Conservation (phyloP, 1,140 invertebrate genomes). For the Oscheius sp. region DNA sequence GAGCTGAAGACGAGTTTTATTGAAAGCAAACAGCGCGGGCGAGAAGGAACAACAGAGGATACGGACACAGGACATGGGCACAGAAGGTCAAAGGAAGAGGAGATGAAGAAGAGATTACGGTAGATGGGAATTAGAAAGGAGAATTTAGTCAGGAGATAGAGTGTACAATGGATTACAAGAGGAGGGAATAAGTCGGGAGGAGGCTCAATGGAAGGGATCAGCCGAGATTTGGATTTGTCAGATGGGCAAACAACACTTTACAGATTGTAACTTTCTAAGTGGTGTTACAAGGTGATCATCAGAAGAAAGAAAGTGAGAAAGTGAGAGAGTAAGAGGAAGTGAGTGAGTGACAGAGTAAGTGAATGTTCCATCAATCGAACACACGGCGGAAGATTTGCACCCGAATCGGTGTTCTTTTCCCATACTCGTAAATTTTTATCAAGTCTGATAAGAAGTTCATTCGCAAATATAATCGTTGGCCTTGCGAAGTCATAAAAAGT, state of each 20-base stretch:
- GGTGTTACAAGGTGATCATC: neutral
- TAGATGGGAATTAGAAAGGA: neutral
- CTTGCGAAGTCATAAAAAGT: too few relatives aligned
- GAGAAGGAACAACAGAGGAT: neutral
- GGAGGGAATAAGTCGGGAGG: neutral
- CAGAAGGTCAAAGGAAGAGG: neutral
- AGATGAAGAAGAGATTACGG: neutral
- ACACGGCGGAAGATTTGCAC: too few relatives aligned
- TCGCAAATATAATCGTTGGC: too few relatives aligned
- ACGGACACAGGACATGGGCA: neutral
- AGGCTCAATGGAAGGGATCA: neutral
- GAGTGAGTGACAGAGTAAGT: too few relatives aligned
- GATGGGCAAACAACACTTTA: neutral
- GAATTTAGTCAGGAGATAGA: neutral
- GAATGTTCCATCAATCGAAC: too few relatives aligned
- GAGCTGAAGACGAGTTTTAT: constrained; percentile 10
- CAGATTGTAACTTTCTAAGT: too few relatives aligned
- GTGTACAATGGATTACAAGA: neutral
- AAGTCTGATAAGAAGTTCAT: too few relatives aligned
- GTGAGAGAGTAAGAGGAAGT: neutral
- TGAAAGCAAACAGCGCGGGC: neutral
- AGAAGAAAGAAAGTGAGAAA: neutral
- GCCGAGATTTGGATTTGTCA: neutral
- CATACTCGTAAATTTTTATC: too few relatives aligned
- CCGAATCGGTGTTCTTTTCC: too few relatives aligned